phyloP scores from a whole-genome alignment of 2,113 vertebrate genomes.

The Rhineura floridana region DNA sequence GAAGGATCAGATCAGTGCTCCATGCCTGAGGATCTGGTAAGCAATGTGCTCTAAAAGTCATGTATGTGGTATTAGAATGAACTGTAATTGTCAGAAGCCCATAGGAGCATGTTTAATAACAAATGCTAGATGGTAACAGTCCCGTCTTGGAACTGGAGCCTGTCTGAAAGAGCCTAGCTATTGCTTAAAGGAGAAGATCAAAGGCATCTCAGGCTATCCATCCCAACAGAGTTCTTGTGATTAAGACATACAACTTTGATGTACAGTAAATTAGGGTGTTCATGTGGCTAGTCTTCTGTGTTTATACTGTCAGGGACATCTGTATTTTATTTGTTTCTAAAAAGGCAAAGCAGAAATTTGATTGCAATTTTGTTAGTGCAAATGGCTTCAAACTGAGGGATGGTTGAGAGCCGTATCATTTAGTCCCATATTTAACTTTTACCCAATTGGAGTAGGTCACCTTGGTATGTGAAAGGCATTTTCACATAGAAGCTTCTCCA shows the following conservation, averaged over 20 bases:
- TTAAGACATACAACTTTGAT: neutral
- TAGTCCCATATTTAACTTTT: neutral
- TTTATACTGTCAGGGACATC: neutral
- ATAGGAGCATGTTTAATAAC: neutral
- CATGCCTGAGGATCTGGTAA: conserved; percentile 94
- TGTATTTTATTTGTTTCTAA: neutral
- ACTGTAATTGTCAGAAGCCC: neutral
- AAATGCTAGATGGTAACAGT: neutral
- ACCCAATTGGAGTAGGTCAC: neutral
- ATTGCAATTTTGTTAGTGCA: neutral
- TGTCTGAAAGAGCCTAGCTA: neutral
- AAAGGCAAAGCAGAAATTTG: neutral
- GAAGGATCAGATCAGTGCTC: conserved; percentile 92
- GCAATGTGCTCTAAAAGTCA: conserved; percentile 36
- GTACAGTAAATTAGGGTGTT: neutral
- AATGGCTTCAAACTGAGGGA: neutral
- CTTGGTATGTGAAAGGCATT: neutral
- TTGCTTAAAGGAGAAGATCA: neutral
- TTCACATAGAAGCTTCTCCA: neutral
- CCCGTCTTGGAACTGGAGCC: neutral
- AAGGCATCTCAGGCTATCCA: neutral
- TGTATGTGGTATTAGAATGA: neutral
- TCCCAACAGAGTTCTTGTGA: neutral
- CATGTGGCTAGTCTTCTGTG: neutral
- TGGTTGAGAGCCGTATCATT: neutral